Percentiles rank a stretch among this genome's conserved stretches.
These are phyloP conservation scores for Amphipoea lucens DNA, from an alignment of 2,888 invertebrate species.

Conservation along the genomic window DNA sequence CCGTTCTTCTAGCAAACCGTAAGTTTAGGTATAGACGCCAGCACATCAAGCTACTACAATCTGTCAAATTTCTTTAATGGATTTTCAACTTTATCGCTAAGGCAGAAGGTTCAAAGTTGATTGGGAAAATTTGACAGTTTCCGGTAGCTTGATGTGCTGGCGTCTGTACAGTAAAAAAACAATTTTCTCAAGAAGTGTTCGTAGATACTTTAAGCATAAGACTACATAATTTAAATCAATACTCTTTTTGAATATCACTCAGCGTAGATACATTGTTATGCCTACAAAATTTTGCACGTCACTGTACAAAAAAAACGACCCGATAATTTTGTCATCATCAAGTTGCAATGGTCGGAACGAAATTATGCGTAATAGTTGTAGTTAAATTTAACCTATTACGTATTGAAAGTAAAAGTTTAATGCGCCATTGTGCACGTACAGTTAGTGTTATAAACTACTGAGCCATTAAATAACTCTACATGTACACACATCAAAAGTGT, in stretches of 20 bases:
- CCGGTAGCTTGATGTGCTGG: too few relatives aligned
- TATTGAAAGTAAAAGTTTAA: conserved; percentile 74
- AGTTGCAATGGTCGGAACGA: conserved; percentile 68
- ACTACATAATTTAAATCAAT: not conserved
- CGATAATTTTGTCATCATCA: conserved; percentile 79
- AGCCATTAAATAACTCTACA: conserved; percentile 41
- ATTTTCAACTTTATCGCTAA: too few relatives aligned
- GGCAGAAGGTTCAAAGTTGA: too few relatives aligned
- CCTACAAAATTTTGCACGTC: conserved; percentile 2
- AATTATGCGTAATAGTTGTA: conserved; percentile 72
- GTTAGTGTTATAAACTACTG: conserved; percentile 51
- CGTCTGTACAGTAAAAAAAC: too few relatives aligned
- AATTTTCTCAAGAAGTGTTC: too few relatives aligned
- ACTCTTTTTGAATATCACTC: not conserved
- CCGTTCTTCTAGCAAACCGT: too few relatives aligned
- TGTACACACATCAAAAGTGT: too few relatives aligned
- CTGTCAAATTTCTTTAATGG: too few relatives aligned
- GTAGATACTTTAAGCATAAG: not conserved
- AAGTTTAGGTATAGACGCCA: too few relatives aligned
- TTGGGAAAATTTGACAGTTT: too few relatives aligned
- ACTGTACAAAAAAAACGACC: conserved; percentile 78
- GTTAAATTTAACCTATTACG: conserved; percentile 74
- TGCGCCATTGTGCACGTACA: conserved; percentile 63
- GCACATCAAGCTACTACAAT: too few relatives aligned
- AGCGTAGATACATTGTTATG: not conserved